Conservation (phyloP, 1,140 invertebrate species). For the Aleiodes sp. region DNA sequence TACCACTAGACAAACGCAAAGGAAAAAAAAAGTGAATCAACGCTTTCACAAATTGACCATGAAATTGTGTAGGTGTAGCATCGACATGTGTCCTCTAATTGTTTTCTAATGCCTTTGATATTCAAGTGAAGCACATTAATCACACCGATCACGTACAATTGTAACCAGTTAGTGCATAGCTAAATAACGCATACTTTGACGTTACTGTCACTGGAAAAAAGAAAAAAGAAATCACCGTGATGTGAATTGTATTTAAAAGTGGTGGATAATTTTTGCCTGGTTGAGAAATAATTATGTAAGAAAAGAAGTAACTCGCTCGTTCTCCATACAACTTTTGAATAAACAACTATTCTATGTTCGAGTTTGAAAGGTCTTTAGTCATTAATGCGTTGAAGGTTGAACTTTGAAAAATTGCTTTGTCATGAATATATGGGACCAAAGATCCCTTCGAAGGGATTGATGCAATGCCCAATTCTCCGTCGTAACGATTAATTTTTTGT, state of each 20-base stretch:
- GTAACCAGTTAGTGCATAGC: neutral
- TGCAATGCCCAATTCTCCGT: too few species aligned
- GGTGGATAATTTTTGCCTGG: neutral
- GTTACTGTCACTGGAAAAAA: neutral
- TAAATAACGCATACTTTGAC: neutral
- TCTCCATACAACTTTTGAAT: neutral
- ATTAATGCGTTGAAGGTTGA: too few species aligned
- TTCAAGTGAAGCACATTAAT: neutral
- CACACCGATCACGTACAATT: neutral
- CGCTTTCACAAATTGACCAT: conserved; percentile 11
- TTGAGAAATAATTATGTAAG: conserved; percentile 5
- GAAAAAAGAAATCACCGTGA: neutral
- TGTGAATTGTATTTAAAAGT: neutral
- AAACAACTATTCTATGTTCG: too few species aligned
- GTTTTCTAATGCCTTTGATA: too few species aligned
- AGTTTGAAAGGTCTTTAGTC: too few species aligned
- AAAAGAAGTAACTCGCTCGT: neutral
- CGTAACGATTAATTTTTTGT: too few species aligned
- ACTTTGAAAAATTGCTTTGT: too few species aligned
- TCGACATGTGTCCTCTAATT: neutral
- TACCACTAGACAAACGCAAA: neutral
- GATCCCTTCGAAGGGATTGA: too few species aligned
- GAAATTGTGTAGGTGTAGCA: neutral
- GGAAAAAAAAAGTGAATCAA: neutral
- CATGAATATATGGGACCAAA: too few species aligned